These are phyloP conservation scores for Idaea dimidiata DNA, from an alignment of 2,888 invertebrate species.

Conservation along the genomic window DNA sequence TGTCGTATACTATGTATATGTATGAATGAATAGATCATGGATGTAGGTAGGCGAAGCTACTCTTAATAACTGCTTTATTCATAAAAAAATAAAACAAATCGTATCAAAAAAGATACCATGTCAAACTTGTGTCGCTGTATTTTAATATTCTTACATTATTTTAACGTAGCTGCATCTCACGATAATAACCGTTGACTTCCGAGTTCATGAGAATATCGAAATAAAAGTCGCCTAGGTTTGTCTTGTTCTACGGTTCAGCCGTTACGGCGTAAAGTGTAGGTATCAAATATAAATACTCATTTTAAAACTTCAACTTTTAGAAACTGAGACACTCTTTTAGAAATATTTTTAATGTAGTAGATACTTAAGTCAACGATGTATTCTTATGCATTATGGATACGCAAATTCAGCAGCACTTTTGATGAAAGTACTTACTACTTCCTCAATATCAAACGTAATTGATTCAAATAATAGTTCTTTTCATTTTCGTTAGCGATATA, in stretches of 20 bases:
- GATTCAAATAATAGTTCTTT: background rate
- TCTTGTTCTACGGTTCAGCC: no score
- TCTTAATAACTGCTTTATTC: background rate
- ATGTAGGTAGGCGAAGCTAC: background rate
- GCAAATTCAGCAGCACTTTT: background rate
- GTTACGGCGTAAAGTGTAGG: no score
- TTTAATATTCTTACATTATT: background rate
- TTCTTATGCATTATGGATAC: no score
- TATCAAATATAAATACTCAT: no score
- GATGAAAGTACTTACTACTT: background rate
- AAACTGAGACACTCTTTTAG: no score
- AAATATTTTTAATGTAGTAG: no score
- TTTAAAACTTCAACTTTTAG: no score
- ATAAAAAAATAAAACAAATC: background rate
- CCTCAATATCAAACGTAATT: background rate
- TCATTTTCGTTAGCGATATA: background rate
- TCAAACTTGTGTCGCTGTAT: background rate
- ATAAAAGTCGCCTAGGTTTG: no score
- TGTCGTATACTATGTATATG: constrained; percentile 44
- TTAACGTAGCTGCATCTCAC: background rate
- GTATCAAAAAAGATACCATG: background rate
- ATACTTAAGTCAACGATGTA: no score
- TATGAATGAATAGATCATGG: background rate
- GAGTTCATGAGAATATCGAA: background rate
- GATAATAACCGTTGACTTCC: background rate